Percentiles rank a stretch among this genome's conserved stretches.
phyloP scores from a whole-genome alignment of 1,140 invertebrate species.

The Capitella teleta region DNA sequence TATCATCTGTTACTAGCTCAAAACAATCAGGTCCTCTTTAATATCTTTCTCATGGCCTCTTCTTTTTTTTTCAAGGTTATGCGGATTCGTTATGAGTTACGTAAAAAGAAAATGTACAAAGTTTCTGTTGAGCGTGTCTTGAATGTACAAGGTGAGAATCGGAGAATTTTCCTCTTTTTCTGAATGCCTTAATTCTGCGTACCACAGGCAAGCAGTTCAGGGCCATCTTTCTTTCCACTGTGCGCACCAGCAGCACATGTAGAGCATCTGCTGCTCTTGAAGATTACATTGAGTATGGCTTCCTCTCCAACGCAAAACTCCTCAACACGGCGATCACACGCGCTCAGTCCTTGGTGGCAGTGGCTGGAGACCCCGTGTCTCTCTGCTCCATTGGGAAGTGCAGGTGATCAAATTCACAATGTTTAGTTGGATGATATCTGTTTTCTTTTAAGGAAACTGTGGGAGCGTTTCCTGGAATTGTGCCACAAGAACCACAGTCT shows the following conservation, averaged over 20 bases:
- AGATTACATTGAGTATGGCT: slow-evolving; percentile 67
- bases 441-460: slow-evolving; percentile 52
- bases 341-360: slow-evolving; percentile 73
- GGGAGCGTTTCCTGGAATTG: slow-evolving; percentile 67
- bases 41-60: too few relatives aligned
- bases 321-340: slow-evolving; percentile 77
- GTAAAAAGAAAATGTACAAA: slow-evolving; percentile 59
- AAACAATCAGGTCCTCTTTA: too few relatives aligned
- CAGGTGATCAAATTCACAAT: slow-evolving; percentile 40
- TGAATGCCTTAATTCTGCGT: slow-evolving; percentile 3
- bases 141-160: slow-evolving; percentile 63
- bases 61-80: slow-evolving; percentile 26
- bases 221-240: slow-evolving; percentile 72
- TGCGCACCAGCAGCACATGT: slow-evolving; percentile 65
- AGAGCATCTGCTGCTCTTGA: slow-evolving; percentile 33
- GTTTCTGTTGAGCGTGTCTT: slow-evolving; percentile 75
- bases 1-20: too few relatives aligned
- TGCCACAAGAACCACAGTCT: slow-evolving; percentile 64
- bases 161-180: background rate
- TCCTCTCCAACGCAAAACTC: slow-evolving; percentile 71
- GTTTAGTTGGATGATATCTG: background rate
- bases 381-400: slow-evolving; percentile 72
- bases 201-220: slow-evolving; percentile 72
- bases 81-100: slow-evolving; percentile 65
- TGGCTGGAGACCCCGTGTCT: slow-evolving; percentile 76